phyloP scores from a whole-genome alignment of 1,140 invertebrate genomes.

The Aphaenogaster ashmeadi region DNA sequence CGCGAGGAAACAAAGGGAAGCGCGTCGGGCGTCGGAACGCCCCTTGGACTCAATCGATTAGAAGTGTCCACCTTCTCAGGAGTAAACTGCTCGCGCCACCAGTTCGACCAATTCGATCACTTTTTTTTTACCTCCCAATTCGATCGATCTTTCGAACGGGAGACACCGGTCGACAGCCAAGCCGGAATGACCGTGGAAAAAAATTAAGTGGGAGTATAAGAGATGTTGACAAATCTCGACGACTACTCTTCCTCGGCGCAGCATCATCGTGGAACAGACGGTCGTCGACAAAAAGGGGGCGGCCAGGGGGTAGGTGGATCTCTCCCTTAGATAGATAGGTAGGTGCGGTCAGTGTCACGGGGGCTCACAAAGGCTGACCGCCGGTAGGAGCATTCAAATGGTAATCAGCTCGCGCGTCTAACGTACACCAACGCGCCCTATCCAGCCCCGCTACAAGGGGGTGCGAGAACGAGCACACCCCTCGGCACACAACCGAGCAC shows the following conservation, averaged over 20 bases:
- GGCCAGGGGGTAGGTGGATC: conserved; percentile 42
- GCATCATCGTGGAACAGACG: conserved; percentile 53
- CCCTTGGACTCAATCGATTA: conserved; percentile 59
- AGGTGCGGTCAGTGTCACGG: conserved; percentile 76
- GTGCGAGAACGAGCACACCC: conserved; percentile 63
- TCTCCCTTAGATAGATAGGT: conserved; percentile 69
- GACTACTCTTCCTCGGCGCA: conserved; percentile 23
- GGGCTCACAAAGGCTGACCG: conserved; percentile 84
- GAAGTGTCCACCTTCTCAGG: conserved; percentile 41
- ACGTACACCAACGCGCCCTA: conserved; percentile 80
- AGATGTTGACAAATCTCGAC: conserved; percentile 38
- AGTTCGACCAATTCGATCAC: conserved; percentile 13
- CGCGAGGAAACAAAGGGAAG: conserved; percentile 54
- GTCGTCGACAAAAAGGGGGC: conserved; percentile 53
- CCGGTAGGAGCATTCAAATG: conserved; percentile 84
- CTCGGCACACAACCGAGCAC: conserved; percentile 66
- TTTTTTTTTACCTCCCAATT: not conserved
- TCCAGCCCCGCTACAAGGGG: conserved; percentile 55
- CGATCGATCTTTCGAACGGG: conserved; percentile 48
- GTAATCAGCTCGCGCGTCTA: conserved; percentile 83
- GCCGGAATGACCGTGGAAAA: conserved; percentile 18
- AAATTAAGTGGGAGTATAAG: conserved; percentile 18
- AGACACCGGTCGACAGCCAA: conserved; percentile 21
- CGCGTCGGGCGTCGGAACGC: conserved; percentile 37
- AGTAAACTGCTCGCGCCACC: conserved; percentile 35